Evolutionary conservation across 2,113 vertebrate genomes (phyloP), one percentile per base, ranked within the genome.

Genomic region (Esox niger): DNA sequence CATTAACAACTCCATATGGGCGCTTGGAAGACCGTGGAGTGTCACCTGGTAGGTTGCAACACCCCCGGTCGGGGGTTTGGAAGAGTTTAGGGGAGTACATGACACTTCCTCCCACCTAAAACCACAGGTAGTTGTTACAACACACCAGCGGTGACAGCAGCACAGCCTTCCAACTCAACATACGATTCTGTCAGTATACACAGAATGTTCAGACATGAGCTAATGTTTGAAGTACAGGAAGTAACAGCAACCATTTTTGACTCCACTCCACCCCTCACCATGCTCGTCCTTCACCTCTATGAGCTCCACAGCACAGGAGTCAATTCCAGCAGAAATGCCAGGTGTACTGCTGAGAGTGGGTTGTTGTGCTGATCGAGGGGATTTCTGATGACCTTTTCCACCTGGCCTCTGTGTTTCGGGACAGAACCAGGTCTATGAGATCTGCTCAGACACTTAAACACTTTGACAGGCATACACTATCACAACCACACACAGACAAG

Each of bases 1-100:
- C 84, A 90, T 90, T 89, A 88, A 74, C 78, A 75, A 77, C 81
- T 69, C 81, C 77, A 84, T 59, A 29, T 81, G 70, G 33, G 63
- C 69, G 52, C 30, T 62, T 64, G 13, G 54, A 46, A 76, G 70
- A 75, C 83, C 81, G 68, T 66, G 55, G 73, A 76, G 78, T 77
- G 71, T 80, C 80, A 81, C 73, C 82, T 74, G 64, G 55, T 70
- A 62, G 82, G 84, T 52, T 46, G 26, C 62, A 64, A 78, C 82
- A 84, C 68, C 78, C 67, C 72, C 20, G 10, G 63, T 65, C 46
- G 35, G 62, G 47, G 33, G 58, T 20, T 65, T 65, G 30, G 54
- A 38, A 66, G 31, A 15, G 38, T 43, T 43, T 43, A 43, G 15
- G 38, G 38, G 38, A 15, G 38, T 17, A 43, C 38, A 30, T 74